These are phyloP conservation scores for Bombus turneri DNA, from an alignment of 1,140 invertebrate genomes.

Conservation along the genomic window DNA sequence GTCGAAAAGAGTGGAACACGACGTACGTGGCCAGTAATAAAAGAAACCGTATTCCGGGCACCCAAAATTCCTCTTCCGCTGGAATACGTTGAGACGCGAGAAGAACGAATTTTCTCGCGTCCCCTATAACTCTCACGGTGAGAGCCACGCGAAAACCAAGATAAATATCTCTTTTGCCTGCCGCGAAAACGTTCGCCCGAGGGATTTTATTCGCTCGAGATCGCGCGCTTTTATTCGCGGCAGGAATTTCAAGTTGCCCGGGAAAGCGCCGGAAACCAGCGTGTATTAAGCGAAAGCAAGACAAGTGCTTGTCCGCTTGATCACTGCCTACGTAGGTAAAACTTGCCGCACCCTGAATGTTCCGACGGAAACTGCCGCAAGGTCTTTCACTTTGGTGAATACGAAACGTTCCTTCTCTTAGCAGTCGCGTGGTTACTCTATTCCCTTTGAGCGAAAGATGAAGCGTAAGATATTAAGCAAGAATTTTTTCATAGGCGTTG, in stretches of 20 bases:
- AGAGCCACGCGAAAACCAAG: constrained; percentile 40
- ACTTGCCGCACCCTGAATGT: not conserved
- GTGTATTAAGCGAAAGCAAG: not conserved
- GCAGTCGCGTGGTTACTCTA: not conserved
- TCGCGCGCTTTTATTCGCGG: constrained; percentile 16
- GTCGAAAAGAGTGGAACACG: not conserved
- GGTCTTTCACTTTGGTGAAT: not conserved
- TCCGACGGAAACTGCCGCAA: not conserved
- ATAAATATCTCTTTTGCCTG: constrained; percentile 52
- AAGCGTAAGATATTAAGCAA: not conserved
- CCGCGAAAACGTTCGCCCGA: not conserved
- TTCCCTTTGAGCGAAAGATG: not conserved
- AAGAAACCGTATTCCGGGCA: constrained; percentile 37
- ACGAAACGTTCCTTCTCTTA: not conserved
- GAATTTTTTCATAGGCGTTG: not conserved
- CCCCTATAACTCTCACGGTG: constrained; percentile 46
- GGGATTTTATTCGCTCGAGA: constrained; percentile 37
- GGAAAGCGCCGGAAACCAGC: constrained; percentile 6
- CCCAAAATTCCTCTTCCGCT: not conserved
- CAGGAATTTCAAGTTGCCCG: constrained; percentile 40
- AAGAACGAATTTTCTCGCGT: constrained; percentile 60
- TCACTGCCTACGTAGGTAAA: constrained; percentile 12
- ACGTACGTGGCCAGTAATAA: constrained; percentile 43
- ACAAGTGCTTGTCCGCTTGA: constrained; percentile 30
- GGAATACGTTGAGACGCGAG: constrained; percentile 13